Base-by-base conservation (phyloP, 1,140 invertebrate genomes). In the Mesaphorura yosii region DNA sequence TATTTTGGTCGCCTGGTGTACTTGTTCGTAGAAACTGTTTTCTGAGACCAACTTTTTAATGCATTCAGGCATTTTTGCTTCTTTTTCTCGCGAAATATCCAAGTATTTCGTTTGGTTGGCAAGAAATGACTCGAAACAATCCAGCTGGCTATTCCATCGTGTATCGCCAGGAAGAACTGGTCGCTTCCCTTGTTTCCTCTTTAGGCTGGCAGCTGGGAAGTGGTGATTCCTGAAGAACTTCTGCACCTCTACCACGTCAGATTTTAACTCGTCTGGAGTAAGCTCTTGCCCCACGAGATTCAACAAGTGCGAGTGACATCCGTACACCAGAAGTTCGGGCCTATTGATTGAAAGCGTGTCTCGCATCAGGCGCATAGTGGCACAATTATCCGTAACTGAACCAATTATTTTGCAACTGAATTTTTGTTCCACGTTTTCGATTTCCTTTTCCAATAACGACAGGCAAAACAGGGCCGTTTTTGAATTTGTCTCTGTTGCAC, bases 101-200 rank as follows among this genome's bases (percentile, higher is more conserved):
- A 58, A 40, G 17, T 49, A 50, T 27, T 53, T 53, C 17, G 40
- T 54, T 1, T 58, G 51, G 31, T 58, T 52, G 20, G 39, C 26
- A 12, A 45, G 15, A 47, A 22, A 58, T 0, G 31, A 39, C 31
- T 44, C 23, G 4, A 49, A 28, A n/a, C 26, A 31, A 14, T 45
- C 39, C 1, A 45, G 22, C 37, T 48, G 51, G 25, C 20, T 41
- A 15, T 58, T 58, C 56, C 56, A 58, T 22, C 56, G 20, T 1
- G 51, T 54, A 1, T 14, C 19, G 5, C 28, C 19, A 2, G 56
- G 28, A 0, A 58, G 20, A 1, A 52, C n/a, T 2, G 56, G 56
- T 1, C 47, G 3, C 6, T 3, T 23, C 1, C 51, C 51, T 25
- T 28, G 19, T 15, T 20, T 17, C 22, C 25, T 19, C 34, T 38